Base-by-base conservation (phyloP, 2,888 invertebrate species). In the Seladonia tumulorum region DNA sequence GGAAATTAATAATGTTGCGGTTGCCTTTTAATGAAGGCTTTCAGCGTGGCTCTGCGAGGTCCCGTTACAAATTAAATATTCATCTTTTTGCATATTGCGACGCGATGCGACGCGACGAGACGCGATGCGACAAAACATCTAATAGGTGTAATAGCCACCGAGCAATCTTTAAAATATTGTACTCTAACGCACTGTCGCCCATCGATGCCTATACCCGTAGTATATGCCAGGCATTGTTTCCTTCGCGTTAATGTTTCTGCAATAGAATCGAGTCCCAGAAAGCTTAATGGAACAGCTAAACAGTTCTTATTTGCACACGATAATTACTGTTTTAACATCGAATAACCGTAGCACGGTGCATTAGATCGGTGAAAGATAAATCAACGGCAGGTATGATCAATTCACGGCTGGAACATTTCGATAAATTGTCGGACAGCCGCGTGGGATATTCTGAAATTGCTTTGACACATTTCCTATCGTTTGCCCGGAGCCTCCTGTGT, bases 401-500 rank as follows among this genome's bases (percentile, higher is more conserved):
- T 85, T 85, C 72, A 57, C 45, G 63, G 66, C 29, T 53, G 78
- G 78, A 72, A 49, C 75, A 68, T 85, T 84, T 86, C 85, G 81
- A 85, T 81, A 81, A 86, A 86, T 86, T 79, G 85, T 81, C 78
- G 81, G 73, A 75, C 84, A 75, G 85, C 68, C 63, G 49, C 57
- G 68, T 53, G 42, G 77, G 75, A 75, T 86, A 86, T 86, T 78
- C 81, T 78, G 85, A 86, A 85, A 85, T 86, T 78, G 81, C 85
- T 86, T 85, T 81, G 85, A 81, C 86, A 85, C 81, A 75, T 85
- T 86, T 85, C 85, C 76, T 70, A 80, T 75, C 71, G 72, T 82
- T 82, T 83, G 75, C 78, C 70, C 14, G 75, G 72, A 76, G 74
- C 63, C 79, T 79, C 42, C 71, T 57, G 29, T 22, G 60, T 73